These are phyloP conservation scores for Palloptera scutellata DNA, from an alignment of 2,888 invertebrate species.

Conservation along the genomic window DNA sequence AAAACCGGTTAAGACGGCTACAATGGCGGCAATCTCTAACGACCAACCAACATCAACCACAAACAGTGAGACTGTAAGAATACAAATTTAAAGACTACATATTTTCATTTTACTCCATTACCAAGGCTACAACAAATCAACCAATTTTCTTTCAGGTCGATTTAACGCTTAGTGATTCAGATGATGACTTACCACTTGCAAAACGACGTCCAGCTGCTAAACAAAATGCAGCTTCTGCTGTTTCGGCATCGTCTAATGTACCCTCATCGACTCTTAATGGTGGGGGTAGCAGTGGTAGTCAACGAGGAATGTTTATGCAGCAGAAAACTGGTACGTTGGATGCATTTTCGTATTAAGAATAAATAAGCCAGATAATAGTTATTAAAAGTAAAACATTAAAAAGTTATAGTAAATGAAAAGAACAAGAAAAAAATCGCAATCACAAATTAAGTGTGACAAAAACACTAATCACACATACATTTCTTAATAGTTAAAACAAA, in stretches of 20 bases:
- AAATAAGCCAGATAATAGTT: constrained; percentile 18
- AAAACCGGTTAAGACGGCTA: constrained; percentile 52
- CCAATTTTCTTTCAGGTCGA: constrained; percentile 67
- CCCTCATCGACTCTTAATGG: constrained; percentile 52
- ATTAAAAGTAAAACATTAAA: constrained; percentile 33
- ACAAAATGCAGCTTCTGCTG: constrained; percentile 38
- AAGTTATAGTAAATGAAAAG: constrained; percentile 2
- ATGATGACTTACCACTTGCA: constrained; percentile 72
- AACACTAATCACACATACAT: too few species aligned
- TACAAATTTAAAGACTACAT: constrained; percentile 2
- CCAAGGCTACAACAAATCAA: not conserved
- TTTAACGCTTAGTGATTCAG: constrained; percentile 77
- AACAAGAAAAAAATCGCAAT: not conserved
- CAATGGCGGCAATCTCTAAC: constrained; percentile 46
- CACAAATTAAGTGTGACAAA: not conserved
- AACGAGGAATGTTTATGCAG: constrained; percentile 46
- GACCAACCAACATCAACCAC: constrained; percentile 64
- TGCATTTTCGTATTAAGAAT: constrained; percentile 54
- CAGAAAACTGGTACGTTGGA: constrained; percentile 62
- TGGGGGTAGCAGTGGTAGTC: constrained; percentile 47
- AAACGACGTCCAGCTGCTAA: constrained; percentile 67
- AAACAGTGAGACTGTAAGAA: constrained; percentile 61
- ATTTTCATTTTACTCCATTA: not conserved
- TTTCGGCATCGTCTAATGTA: constrained; percentile 53
- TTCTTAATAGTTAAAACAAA: too few species aligned